Percentiles rank a stretch among this genome's conserved stretches.
Evolutionary conservation across 2,888 invertebrate species (phyloP).

Genomic region (Caradrina kadenii): DNA sequence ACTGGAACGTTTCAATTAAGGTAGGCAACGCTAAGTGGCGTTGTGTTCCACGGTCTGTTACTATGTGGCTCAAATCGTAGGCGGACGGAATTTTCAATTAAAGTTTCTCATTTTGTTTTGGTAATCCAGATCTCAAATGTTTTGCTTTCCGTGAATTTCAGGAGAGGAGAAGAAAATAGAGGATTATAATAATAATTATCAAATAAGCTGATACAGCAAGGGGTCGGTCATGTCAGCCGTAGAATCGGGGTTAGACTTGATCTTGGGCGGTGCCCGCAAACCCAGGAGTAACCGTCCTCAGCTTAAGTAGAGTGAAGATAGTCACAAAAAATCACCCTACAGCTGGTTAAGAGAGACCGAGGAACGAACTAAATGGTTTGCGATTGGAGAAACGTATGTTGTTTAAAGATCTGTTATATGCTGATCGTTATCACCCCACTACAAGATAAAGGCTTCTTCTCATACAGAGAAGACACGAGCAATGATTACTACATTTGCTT

Average conservation of each 20-base stretch:
- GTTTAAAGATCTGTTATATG: background rate
- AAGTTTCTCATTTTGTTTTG: constrained; percentile 23
- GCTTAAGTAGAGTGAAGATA: too few species aligned
- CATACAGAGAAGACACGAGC: too few species aligned
- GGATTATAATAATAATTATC: background rate
- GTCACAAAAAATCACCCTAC: too few species aligned
- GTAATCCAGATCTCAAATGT: background rate
- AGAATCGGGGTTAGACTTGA: background rate
- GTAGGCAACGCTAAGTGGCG: constrained; percentile 33
- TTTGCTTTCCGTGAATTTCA: background rate
- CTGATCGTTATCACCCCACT: background rate
- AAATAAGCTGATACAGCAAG: background rate
- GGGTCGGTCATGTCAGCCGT: background rate
- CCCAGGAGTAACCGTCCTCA: too few species aligned
- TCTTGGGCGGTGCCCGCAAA: background rate
- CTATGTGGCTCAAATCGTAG: constrained; percentile 33
- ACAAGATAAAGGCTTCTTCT: too few species aligned
- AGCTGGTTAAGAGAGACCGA: background rate
- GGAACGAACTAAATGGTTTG: background rate
- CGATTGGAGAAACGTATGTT: background rate
- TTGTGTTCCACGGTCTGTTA: constrained; percentile 23
- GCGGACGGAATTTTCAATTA: constrained; percentile 37
- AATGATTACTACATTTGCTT: too few species aligned
- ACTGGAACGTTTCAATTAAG: constrained; percentile 57
- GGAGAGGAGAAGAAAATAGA: background rate